Percentiles rank a stretch among this genome's conserved stretches.
phyloP scores from a whole-genome alignment of 2,113 vertebrate genomes.

The Myrmophylax atrothorax region DNA sequence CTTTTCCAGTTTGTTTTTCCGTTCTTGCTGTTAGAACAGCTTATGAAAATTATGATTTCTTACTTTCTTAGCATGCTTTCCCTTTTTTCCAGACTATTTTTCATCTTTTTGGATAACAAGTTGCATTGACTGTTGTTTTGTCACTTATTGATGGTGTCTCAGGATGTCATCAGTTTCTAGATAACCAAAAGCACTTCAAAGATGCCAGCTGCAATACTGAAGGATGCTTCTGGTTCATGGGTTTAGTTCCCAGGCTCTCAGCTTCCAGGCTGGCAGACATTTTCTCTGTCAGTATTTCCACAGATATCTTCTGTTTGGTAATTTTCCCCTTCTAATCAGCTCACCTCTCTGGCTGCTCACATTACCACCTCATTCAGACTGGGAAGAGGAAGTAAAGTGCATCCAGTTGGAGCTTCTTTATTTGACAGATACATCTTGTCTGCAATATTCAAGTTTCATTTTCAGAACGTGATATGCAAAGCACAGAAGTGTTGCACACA shows the following conservation, averaged over 20 bases:
- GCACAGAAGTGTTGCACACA: background rate
- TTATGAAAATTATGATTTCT: background rate
- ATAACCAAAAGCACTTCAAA: background rate
- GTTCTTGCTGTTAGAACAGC: background rate
- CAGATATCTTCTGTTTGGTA: background rate
- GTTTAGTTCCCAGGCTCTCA: background rate
- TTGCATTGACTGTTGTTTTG: background rate
- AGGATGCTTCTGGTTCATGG: background rate
- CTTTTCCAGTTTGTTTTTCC: background rate
- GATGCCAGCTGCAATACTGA: background rate
- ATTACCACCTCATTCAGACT: background rate
- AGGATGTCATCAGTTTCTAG: background rate
- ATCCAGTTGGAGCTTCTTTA: background rate
- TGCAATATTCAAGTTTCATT: background rate
- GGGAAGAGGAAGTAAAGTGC: background rate
- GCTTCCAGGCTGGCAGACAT: background rate
- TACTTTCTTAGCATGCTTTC: background rate
- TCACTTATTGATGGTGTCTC: background rate
- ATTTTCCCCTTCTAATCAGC: background rate
- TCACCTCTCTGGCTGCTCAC: background rate
- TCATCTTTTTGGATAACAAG: background rate
- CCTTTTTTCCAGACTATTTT: background rate
- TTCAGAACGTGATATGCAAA: background rate
- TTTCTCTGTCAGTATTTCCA: background rate
- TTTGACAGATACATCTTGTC: background rate